These are phyloP conservation scores for Drosophila differens DNA, from an alignment of 2,888 invertebrate genomes.

Conservation along the genomic window DNA sequence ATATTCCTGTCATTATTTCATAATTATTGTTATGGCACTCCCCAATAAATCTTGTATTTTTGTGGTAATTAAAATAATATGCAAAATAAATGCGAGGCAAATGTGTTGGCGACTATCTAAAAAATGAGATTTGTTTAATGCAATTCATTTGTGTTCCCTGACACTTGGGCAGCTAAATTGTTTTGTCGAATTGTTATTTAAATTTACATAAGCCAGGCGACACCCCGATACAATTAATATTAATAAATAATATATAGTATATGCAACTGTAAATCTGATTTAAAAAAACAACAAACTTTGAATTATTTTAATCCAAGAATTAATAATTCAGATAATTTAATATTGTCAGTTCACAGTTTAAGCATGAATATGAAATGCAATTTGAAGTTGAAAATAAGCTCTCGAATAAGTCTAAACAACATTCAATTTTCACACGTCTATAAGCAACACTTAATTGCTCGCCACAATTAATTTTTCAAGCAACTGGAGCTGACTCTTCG, in stretches of 20 bases:
- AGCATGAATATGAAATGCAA: not conserved
- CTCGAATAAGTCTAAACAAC: not conserved
- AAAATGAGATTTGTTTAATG: slow-evolving; percentile 42
- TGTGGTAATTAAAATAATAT: not conserved
- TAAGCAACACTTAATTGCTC: slow-evolving; percentile 20
- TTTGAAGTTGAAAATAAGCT: not conserved
- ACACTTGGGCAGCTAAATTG: slow-evolving; percentile 47
- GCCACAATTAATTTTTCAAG: slow-evolving; percentile 8
- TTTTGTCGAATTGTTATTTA: slow-evolving; percentile 32
- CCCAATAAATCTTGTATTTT: not conserved
- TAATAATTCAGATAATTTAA: not conserved
- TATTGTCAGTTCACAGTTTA: not conserved
- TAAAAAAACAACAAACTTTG: too few species aligned
- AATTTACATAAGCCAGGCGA: slow-evolving; percentile 37
- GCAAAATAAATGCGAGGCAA: slow-evolving; percentile 2
- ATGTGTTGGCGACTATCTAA: slow-evolving; percentile 38
- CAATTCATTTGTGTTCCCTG: slow-evolving; percentile 47
- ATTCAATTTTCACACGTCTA: not conserved
- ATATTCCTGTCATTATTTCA: not conserved
- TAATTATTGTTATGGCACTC: not conserved
- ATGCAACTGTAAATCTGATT: not conserved
- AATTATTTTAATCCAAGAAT: not conserved
- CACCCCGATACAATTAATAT: not conserved
- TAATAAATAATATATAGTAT: not conserved
- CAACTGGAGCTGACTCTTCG: slow-evolving; percentile 12